phyloP scores from a whole-genome alignment of 2,888 invertebrate species.

The Tholera decimalis region DNA sequence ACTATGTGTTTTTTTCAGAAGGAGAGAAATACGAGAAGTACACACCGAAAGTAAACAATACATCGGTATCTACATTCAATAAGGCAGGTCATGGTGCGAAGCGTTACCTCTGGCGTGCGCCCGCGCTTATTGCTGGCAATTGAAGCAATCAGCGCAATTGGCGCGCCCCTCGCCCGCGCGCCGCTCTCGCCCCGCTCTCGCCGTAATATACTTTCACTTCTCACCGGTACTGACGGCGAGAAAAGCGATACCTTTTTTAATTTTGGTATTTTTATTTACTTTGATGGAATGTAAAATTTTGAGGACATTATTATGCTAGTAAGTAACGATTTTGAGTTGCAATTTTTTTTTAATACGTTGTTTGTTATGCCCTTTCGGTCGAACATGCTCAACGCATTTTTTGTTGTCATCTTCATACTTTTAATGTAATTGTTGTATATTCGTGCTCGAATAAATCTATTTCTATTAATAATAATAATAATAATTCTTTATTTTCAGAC shows the following conservation, averaged over 20 bases:
- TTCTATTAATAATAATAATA: too few relatives aligned
- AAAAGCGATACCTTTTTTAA: conserved; percentile 60
- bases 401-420: too few relatives aligned
- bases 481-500: too few relatives aligned
- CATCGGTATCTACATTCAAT: conserved; percentile 55
- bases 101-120: conserved; percentile 71
- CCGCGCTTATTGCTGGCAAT: conserved; percentile 84
- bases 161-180: conserved; percentile 66
- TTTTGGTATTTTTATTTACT: background rate
- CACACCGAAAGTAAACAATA: conserved; percentile 20
- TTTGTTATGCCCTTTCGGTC: too few relatives aligned
- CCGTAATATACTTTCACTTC: conserved; percentile 84
- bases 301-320: too few relatives aligned
- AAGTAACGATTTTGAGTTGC: too few relatives aligned
- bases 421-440: too few relatives aligned
- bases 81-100: conserved; percentile 68
- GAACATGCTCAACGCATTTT: too few relatives aligned
- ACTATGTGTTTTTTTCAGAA: too few relatives aligned
- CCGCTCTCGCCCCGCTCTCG: conserved; percentile 59
- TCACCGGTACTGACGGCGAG: conserved; percentile 81
- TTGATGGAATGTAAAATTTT: too few relatives aligned
- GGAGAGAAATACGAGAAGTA: background rate
- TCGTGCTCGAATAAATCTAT: too few relatives aligned
- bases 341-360: too few relatives aligned
- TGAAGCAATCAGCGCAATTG: conserved; percentile 89